Conservation (phyloP, 1,140 invertebrate genomes). For the Aporrectodea caliginosa region DNA sequence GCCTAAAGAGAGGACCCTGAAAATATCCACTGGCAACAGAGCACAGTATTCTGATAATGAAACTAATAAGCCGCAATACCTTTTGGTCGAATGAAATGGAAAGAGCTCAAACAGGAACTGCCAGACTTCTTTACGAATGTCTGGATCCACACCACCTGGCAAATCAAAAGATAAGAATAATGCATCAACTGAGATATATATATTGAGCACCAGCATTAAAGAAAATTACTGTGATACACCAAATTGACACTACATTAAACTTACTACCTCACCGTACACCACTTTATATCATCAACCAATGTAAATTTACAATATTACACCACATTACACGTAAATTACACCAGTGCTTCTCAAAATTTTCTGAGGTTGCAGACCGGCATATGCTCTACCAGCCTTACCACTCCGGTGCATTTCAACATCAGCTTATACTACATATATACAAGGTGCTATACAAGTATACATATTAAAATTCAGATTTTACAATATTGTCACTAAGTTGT, state of each 20-base stretch:
- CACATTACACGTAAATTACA: too few species aligned
- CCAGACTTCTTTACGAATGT: slow-evolving; percentile 49
- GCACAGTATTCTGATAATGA: neutral
- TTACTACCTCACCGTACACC: neutral
- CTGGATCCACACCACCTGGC: slow-evolving; percentile 47
- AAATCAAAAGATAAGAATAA: slow-evolving; percentile 14
- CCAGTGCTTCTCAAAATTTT: too few species aligned
- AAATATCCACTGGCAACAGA: too few species aligned
- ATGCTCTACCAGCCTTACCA: too few species aligned
- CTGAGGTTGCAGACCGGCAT: too few species aligned
- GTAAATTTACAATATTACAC: neutral
- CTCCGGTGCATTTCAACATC: too few species aligned
- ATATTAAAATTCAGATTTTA: too few species aligned
- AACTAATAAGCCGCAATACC: slow-evolving; percentile 34
- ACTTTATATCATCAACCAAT: neutral
- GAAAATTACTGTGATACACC: neutral
- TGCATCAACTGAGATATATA: neutral
- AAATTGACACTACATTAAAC: neutral
- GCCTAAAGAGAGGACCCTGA: too few species aligned
- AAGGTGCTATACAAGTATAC: too few species aligned
- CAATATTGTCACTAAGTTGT: too few species aligned
- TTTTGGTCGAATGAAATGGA: slow-evolving; percentile 46
- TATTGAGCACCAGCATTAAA: neutral
- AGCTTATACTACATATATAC: too few species aligned
- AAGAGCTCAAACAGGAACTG: slow-evolving; percentile 50